Evolutionary conservation across 2,797 vertebrate genomes (phyloP), one percentile per base, ranked within the genome.

Genomic region (Harpagifer antarcticus): DNA sequence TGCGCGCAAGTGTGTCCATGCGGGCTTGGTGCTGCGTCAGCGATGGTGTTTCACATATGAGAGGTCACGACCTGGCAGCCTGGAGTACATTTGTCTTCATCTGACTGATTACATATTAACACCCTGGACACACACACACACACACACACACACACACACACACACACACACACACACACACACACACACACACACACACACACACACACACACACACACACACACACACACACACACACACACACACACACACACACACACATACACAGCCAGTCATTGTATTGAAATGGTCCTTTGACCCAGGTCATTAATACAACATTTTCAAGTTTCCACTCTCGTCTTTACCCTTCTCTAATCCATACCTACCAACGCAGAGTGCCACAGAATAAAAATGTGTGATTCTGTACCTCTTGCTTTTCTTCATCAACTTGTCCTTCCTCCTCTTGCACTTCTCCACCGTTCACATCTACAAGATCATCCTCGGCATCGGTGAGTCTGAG

Each of bases 391-490:
- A 15, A 31, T 9, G 27, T 69, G 91, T 95, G 72, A 65, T 92
- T 72, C 69, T 95, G 86, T 95, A 90, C 84, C 81, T 93, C 81
- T 90, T 88, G 49, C 92, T 95, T 11, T 92, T 95, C 58, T 53
- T 85, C 52, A 23, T 89, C 89, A 91, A 95, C 85, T 92, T 95
- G 44, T 79, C 73, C 47, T 88, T 94, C 78, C 93, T 90, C 81
- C 76, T 93, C 73, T 67, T 94, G 27, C 77, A 90, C 88, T 95
- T 95, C 90, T 94, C 91, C 90, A 87, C 81, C 27, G 87, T 91
- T 69, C 64, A 89, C 86, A 78, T 93, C 90, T 91, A 76, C 81
- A 92, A 88, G 89, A 95, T 96, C 89, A 31, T 92, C 85, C 81
- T 93, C 13, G 81, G 81, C 23, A 70, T 91, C 14, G 73, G 89